Evolutionary conservation across 1,140 invertebrate genomes (phyloP).

Genomic region (Zophobas atratus): DNA sequence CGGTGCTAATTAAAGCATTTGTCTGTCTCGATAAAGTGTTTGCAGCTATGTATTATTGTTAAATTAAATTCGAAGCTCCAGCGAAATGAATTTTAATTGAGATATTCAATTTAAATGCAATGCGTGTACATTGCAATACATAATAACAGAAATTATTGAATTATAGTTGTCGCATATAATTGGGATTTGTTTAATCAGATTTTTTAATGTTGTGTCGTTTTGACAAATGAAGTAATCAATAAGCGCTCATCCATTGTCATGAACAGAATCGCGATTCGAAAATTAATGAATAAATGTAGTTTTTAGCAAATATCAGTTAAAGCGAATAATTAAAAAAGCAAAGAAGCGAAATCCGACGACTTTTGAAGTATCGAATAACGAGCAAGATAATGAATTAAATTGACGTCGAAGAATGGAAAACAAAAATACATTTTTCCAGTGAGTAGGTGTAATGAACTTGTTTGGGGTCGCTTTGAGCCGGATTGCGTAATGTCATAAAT

Average conservation of each 20-base stretch:
- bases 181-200: conserved; percentile 43
- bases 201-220: conserved; percentile 32
- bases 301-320: conserved; percentile 19
- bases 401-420: conserved; percentile 19
- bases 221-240: conserved; percentile 38
- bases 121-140: conserved; percentile 34
- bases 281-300: conserved; percentile 20
- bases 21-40: no score
- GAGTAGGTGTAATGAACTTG: conserved; percentile 1
- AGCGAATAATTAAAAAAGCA: not conserved
- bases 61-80: conserved; percentile 42
- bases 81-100: conserved; percentile 49
- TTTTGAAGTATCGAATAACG: conserved; percentile 22
- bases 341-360: conserved; percentile 8
- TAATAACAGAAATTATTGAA: conserved; percentile 46
- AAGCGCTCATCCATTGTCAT: conserved; percentile 22
- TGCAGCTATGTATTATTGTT: conserved; percentile 30
- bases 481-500: conserved; percentile 3
- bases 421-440: conserved; percentile 23
- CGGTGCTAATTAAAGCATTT: no score
- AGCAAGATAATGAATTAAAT: conserved; percentile 6
- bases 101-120: conserved; percentile 46
- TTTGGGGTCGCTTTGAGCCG: conserved; percentile 1
- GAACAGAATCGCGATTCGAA: conserved; percentile 15
- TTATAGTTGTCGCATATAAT: conserved; percentile 44